A percentile compares a stretch with the other conserved stretches of the same genome.
phyloP scores from a whole-genome alignment of 2,797 vertebrate species.

The Craterocephalus amniculus region DNA sequence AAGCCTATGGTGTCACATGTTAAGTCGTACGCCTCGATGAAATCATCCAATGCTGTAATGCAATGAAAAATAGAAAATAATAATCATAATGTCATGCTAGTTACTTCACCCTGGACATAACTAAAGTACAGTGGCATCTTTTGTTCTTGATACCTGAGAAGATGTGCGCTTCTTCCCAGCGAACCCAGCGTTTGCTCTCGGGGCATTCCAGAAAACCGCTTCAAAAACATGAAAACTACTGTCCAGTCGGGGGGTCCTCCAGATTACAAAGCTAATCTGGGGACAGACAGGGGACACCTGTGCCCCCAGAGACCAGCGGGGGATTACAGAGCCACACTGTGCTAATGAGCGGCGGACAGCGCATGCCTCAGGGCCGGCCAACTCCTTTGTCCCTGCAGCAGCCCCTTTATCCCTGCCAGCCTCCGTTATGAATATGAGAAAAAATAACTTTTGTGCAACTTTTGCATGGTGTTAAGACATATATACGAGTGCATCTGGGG shows the following conservation, averaged over 20 bases:
- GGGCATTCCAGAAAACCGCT: conserved; percentile 71
- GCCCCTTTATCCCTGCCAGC: conserved; percentile 6
- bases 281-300: conserved; percentile 86
- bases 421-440: conserved; percentile 3
- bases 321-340: conserved; percentile 79
- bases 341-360: conserved; percentile 72
- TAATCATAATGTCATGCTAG: neutral
- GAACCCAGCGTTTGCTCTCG: conserved; percentile 51
- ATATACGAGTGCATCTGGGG: conserved; percentile 10
- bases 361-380: conserved; percentile 30
- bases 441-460: conserved; percentile 20
- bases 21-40: neutral
- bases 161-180: too few species aligned
- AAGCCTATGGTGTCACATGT: neutral
- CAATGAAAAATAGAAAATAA: neutral
- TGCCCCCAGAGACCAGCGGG: conserved; percentile 68
- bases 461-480: conserved; percentile 12
- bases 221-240: conserved; percentile 69
- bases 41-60: neutral
- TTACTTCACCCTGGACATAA: conserved; percentile 8
- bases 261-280: conserved; percentile 84
- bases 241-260: conserved; percentile 58
- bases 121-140: neutral
- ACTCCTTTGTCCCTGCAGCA: conserved; percentile 46
- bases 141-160: neutral